These are phyloP conservation scores for Hypomesus transpacificus DNA, from an alignment of 2,113 vertebrate genomes.

Conservation along the genomic window DNA sequence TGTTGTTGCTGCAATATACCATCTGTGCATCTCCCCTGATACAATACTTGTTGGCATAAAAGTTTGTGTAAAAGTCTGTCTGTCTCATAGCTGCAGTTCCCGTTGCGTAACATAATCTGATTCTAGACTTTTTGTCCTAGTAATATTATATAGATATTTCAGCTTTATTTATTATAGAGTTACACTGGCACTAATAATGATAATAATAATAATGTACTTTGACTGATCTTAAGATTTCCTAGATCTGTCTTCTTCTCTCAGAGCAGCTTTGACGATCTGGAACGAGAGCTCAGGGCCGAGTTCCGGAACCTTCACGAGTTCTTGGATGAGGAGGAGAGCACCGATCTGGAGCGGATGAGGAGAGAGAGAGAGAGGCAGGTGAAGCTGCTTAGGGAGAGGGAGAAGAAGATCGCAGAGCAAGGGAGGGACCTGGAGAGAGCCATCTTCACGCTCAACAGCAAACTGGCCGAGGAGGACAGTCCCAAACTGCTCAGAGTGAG, in stretches of 20 bases:
- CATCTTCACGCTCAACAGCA: slow-evolving; percentile 63
- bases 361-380: slow-evolving; percentile 62
- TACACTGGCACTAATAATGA: too few species aligned
- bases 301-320: slow-evolving; percentile 73
- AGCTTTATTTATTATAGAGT: too few species aligned
- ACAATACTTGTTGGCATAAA: too few species aligned
- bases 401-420: slow-evolving; percentile 68
- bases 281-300: slow-evolving; percentile 68
- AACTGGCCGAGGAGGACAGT: slow-evolving; percentile 69
- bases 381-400: slow-evolving; percentile 66
- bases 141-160: too few species aligned
- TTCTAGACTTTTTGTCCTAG: background rate
- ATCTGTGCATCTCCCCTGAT: too few species aligned
- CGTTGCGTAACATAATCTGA: background rate
- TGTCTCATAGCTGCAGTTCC: background rate
- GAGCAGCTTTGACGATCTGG: slow-evolving; percentile 64
- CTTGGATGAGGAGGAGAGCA: slow-evolving; percentile 66
- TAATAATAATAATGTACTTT: too few species aligned
- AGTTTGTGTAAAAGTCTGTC: too few species aligned
- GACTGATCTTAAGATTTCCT: background rate
- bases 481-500: slow-evolving; percentile 69
- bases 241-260: slow-evolving; percentile 27
- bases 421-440: slow-evolving; percentile 65
- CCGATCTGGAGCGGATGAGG: slow-evolving; percentile 60
- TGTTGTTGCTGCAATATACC: too few species aligned